Conservation (phyloP, 2,113 vertebrate species). For the Megaptera novaeangliae region DNA sequence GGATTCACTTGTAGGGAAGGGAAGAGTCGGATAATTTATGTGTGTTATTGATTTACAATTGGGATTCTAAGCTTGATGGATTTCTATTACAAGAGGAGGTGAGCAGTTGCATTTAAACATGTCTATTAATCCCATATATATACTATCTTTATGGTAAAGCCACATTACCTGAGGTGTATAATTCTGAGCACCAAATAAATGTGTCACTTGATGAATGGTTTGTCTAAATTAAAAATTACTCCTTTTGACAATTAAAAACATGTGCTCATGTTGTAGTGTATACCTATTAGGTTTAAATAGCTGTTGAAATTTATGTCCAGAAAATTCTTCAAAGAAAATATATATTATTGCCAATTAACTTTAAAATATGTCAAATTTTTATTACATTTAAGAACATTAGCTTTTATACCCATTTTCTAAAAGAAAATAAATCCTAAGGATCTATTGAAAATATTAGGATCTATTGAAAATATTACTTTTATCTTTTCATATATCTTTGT, state of each 20-base stretch:
- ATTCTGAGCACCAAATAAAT: constrained; percentile 39
- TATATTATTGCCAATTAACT: background rate
- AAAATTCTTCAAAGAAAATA: background rate
- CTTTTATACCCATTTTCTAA: background rate
- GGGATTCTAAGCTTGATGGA: constrained; percentile 40
- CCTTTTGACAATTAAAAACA: background rate
- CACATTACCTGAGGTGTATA: constrained; percentile 13
- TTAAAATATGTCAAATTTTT: background rate
- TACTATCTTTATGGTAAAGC: background rate
- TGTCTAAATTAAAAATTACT: constrained; percentile 50
- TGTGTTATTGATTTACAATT: constrained; percentile 66
- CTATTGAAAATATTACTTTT: background rate
- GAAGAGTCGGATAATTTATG: constrained; percentile 45
- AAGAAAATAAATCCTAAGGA: background rate
- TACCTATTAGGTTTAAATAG: background rate
- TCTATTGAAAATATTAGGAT: background rate
- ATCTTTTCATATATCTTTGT: background rate
- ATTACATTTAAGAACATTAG: background rate
- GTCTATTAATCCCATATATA: constrained; percentile 28
- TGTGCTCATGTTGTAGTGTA: background rate
- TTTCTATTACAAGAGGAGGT: constrained; percentile 25
- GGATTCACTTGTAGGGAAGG: background rate
- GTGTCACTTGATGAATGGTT: constrained; percentile 42
- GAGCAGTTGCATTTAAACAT: constrained; percentile 69
- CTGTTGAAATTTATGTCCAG: background rate